A percentile compares a stretch with the other conserved stretches of the same genome.
These are phyloP conservation scores for Cygnus atratus DNA, from an alignment of 2,113 vertebrate genomes.

Conservation along the genomic window DNA sequence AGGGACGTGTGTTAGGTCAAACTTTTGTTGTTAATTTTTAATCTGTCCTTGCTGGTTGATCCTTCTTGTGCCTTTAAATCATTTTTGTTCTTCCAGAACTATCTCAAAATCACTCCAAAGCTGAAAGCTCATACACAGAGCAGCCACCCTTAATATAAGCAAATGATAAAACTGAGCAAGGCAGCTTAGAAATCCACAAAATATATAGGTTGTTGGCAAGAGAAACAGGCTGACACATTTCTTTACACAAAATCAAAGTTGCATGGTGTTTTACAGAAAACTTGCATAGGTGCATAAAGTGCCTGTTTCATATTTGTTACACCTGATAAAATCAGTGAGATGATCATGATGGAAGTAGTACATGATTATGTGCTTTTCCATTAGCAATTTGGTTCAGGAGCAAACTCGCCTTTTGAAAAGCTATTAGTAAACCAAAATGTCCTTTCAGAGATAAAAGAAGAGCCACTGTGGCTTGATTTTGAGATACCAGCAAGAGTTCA, in stretches of 20 bases:
- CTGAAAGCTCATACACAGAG: neutral
- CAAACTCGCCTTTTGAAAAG: neutral
- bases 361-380: neutral
- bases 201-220: neutral
- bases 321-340: neutral
- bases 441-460: neutral
- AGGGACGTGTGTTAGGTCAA: neutral
- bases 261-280: neutral
- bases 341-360: neutral
- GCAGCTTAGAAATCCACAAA: neutral
- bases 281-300: neutral
- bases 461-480: neutral
- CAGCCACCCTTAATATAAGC: neutral
- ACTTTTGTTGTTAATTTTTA: neutral
- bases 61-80: neutral
- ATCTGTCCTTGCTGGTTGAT: neutral
- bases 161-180: neutral
- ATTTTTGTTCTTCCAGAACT: neutral
- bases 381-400: neutral
- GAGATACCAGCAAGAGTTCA: slow-evolving; percentile 1
- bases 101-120: neutral
- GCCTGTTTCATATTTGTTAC: neutral
- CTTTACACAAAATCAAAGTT: neutral
- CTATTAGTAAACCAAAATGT: neutral
- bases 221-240: neutral